Evolutionary conservation across 2,113 vertebrate genomes (phyloP).

Genomic region (Solenodon paradoxus): DNA sequence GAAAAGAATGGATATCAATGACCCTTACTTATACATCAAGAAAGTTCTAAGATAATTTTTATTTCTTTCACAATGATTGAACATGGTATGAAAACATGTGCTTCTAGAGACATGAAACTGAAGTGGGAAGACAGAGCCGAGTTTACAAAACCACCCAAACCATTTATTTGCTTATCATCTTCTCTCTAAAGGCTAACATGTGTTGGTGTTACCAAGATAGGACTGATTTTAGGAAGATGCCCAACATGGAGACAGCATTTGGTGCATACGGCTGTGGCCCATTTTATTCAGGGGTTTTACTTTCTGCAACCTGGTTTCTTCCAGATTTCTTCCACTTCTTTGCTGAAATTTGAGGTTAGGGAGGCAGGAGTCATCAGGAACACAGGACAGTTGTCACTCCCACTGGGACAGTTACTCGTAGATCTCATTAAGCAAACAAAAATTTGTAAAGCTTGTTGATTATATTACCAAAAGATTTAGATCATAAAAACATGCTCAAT

Average conservation of each 20-base stretch:
- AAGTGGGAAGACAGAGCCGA: not conserved
- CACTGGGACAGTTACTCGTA: not conserved
- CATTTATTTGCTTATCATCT: not conserved
- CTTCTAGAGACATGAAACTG: constrained; percentile 1
- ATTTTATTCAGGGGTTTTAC: not conserved
- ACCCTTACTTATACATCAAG: not conserved
- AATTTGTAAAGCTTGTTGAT: not conserved
- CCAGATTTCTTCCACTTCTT: constrained; percentile 6
- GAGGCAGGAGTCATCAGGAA: not conserved
- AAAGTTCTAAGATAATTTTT: constrained; percentile 39
- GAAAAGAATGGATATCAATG: not conserved
- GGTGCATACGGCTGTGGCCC: not conserved
- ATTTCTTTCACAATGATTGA: constrained; percentile 19
- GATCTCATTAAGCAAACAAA: not conserved
- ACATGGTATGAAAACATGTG: not conserved
- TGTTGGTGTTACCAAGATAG: not conserved
- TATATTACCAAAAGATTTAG: not conserved
- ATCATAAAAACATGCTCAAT: not conserved
- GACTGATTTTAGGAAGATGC: not conserved
- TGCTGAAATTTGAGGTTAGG: not conserved
- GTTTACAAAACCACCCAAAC: constrained; percentile 31
- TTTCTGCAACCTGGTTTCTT: not conserved
- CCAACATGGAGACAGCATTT: not conserved
- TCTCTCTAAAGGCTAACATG: not conserved
- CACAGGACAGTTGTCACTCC: not conserved